These are phyloP conservation scores for Buceros bicornis DNA, from an alignment of 2,797 vertebrate genomes.

Conservation along the genomic window DNA sequence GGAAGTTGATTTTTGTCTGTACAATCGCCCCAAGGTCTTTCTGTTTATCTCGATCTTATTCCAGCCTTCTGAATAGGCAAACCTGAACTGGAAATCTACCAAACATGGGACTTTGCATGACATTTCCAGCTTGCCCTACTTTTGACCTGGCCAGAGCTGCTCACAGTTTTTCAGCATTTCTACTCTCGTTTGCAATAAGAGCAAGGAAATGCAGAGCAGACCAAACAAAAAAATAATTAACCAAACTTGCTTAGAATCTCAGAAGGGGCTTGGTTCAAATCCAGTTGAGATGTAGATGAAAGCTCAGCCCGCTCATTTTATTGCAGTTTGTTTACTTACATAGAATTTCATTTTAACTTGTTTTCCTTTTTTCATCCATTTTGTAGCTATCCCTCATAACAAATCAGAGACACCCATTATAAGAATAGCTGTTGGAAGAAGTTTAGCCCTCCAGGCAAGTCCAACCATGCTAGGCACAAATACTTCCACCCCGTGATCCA, in stretches of 20 bases:
- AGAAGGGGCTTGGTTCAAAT: slow-evolving; percentile 43
- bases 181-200: not conserved
- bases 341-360: slow-evolving; percentile 23
- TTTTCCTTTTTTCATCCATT: slow-evolving; percentile 8
- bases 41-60: not conserved
- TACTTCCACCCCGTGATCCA: not conserved
- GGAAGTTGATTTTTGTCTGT: not conserved
- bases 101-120: not conserved
- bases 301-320: slow-evolving; percentile 26
- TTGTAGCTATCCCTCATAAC: not conserved
- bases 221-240: not conserved
- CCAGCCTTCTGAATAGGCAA: not conserved
- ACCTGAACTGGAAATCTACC: slow-evolving; percentile 1
- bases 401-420: not conserved
- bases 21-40: not conserved
- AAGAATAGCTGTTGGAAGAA: not conserved
- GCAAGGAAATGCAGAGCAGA: slow-evolving; percentile 33
- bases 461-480: not conserved
- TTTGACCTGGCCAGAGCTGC: not conserved
- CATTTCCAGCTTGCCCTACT: slow-evolving; percentile 13
- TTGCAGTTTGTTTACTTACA: slow-evolving; percentile 11
- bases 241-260: not conserved
- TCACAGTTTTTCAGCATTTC: slow-evolving; percentile 8
- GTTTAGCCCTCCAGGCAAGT: not conserved
- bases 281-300: slow-evolving; percentile 43